Evolutionary conservation across 2,797 vertebrate species (phyloP), one percentile per base, ranked within the genome.

Genomic region (Chaetophractus vellerosus): DNA sequence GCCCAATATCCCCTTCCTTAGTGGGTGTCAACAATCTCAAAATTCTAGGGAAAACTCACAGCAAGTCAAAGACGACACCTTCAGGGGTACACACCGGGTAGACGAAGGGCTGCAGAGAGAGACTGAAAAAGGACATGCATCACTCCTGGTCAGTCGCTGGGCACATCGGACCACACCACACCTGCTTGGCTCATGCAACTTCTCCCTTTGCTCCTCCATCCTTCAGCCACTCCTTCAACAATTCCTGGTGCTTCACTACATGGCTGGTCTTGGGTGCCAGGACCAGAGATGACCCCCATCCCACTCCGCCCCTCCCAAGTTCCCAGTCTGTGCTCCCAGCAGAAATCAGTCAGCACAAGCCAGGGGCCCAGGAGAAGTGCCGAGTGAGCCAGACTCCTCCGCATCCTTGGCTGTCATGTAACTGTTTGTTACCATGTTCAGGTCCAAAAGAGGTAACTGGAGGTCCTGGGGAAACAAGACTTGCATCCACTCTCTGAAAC

Each of bases 81-180:
- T 99, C 99, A 1, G 98, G 98, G 0, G 99, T 99, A 94, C 99
- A 99, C 96, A 99, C 99, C 0, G 99, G 99, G 97, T 99, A 99
- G 92, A 99, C 99, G 94, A 99, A 99, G 0, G 99, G 99, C 98
- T 99, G 99, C 66, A 99, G 98, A 64, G 99, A 99, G 96, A 99
- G 98, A 96, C 99, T 99, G 63, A 97, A 24, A 71, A 93, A 50
- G 75, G 52, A 96, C 68, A 93, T 80, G 28, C 48, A 63, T 93
- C 55, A 95, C 26, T 31, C 12, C 8, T 4, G 63, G 64, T 61
- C 33, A 87, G 76, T 24, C 18, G 24, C 9, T 10, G 3, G 9
- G 6, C 28, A 80, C 18, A 48, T 9, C 15, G 7, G 48, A n/a
- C 23, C 79, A 26, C 31, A 84, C n/a, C 63, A 41, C 12, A 24